A percentile compares a stretch with the other conserved stretches of the same genome.
These are phyloP conservation scores for Psilopogon haemacephalus DNA, from an alignment of 2,113 vertebrate species.

Conservation along the genomic window DNA sequence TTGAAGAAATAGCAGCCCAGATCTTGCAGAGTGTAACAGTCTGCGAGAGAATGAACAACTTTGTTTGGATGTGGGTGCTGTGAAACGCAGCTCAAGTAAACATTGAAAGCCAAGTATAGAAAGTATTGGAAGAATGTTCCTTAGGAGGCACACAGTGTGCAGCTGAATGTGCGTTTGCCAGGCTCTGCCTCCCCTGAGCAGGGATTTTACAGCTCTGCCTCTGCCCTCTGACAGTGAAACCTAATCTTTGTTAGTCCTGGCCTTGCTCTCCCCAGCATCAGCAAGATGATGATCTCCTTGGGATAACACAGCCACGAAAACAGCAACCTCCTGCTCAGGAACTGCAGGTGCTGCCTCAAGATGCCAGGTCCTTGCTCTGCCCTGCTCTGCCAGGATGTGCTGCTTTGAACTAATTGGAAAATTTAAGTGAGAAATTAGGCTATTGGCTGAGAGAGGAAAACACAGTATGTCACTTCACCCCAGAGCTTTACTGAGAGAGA, in stretches of 20 bases:
- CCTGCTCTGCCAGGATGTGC: not conserved
- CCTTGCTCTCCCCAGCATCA: not conserved
- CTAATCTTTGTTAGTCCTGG: not conserved
- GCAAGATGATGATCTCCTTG: not conserved
- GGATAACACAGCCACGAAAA: not conserved
- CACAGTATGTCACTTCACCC: too few species aligned
- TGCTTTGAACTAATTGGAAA: too few species aligned
- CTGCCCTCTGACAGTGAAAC: not conserved
- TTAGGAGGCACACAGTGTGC: not conserved
- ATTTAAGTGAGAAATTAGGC: too few species aligned
- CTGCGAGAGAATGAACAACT: not conserved
- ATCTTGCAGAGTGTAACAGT: not conserved
- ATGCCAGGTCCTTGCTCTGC: not conserved
- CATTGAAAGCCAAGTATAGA: not conserved
- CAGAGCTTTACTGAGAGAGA: too few species aligned
- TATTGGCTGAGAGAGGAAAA: too few species aligned
- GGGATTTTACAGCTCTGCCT: not conserved
- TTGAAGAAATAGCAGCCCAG: not conserved
- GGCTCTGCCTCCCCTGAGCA: not conserved
- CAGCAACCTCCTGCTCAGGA: not conserved
- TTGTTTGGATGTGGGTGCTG: not conserved
- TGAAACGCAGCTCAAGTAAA: not conserved
- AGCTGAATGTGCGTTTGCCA: not conserved
- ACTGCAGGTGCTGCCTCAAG: not conserved
- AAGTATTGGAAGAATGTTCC: not conserved